Percentiles rank a stretch among this genome's conserved stretches.
Conservation (phyloP, 1,140 invertebrate genomes). For the Bemisia tabaci region DNA sequence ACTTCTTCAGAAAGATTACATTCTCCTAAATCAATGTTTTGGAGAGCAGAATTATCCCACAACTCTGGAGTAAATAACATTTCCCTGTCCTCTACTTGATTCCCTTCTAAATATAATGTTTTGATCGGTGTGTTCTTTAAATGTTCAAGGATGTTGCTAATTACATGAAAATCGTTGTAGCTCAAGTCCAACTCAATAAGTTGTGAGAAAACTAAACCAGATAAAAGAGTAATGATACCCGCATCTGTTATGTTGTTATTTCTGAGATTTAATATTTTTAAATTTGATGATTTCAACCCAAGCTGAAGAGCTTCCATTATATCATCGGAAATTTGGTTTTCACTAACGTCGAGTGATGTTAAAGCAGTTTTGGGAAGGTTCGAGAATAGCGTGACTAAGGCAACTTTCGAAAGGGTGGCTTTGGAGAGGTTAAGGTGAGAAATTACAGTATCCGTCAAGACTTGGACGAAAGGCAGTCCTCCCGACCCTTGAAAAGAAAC, state of each 20-base stretch:
- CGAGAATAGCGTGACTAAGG: not conserved
- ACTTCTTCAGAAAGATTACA: not conserved
- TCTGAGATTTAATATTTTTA: not conserved
- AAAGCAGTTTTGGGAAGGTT: not conserved
- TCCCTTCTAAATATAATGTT: not conserved
- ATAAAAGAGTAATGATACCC: not conserved
- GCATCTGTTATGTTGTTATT: not conserved
- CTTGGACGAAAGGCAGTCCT: no score
- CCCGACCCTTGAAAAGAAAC: no score
- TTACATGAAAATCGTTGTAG: not conserved
- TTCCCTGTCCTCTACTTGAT: not conserved
- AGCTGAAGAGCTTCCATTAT: not conserved
- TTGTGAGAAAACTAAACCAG: not conserved
- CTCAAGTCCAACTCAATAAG: not conserved
- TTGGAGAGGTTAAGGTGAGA: not conserved
- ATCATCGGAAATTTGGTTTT: not conserved
- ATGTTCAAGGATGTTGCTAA: not conserved
- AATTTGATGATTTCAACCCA: not conserved
- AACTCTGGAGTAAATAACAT: not conserved
- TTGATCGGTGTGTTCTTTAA: not conserved
- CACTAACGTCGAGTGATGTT: not conserved
- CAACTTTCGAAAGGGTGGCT: not conserved
- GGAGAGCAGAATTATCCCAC: not conserved
- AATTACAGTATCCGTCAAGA: no score
- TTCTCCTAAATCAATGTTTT: not conserved